These are phyloP conservation scores for Cistogaster globosa DNA, from an alignment of 2,888 invertebrate species.

Conservation along the genomic window DNA sequence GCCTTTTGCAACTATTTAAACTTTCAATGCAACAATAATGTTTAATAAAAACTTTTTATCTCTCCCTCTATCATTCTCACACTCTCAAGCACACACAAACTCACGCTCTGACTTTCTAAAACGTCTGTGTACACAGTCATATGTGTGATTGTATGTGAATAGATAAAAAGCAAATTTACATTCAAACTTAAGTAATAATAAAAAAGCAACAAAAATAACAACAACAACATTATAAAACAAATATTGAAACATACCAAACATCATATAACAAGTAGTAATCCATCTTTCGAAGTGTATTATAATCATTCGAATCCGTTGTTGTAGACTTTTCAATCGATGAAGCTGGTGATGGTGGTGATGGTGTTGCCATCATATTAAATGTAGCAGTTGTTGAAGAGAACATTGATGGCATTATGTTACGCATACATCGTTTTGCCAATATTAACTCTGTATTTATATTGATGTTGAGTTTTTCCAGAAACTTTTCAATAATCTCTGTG, in stretches of 20 bases:
- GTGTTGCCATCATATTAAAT: constrained; percentile 55
- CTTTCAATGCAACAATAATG: constrained; percentile 58
- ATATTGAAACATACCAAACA: constrained; percentile 79
- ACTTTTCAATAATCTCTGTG: constrained; percentile 80
- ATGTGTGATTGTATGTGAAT: constrained; percentile 12
- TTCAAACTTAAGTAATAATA: constrained; percentile 2
- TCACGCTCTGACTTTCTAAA: too few relatives aligned
- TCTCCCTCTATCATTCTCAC: constrained; percentile 2
- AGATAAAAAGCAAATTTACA: constrained; percentile 18
- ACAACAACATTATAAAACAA: constrained; percentile 15
- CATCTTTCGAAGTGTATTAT: constrained; percentile 75
- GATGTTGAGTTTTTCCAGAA: constrained; percentile 82
- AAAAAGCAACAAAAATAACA: neutral
- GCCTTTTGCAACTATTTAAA: constrained; percentile 59
- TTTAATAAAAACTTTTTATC: constrained; percentile 55
- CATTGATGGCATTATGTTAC: constrained; percentile 44
- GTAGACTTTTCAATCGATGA: constrained; percentile 41
- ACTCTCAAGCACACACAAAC: neutral
- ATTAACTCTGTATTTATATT: constrained; percentile 83
- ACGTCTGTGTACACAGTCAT: neutral
- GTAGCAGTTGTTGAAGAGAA: neutral
- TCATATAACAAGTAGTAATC: constrained; percentile 80
- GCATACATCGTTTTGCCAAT: constrained; percentile 79
- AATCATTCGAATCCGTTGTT: constrained; percentile 66
- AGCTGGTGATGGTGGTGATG: constrained; percentile 54